These are phyloP conservation scores for Malurus splendens DNA, from an alignment of 2,797 vertebrate genomes.

Conservation along the genomic window DNA sequence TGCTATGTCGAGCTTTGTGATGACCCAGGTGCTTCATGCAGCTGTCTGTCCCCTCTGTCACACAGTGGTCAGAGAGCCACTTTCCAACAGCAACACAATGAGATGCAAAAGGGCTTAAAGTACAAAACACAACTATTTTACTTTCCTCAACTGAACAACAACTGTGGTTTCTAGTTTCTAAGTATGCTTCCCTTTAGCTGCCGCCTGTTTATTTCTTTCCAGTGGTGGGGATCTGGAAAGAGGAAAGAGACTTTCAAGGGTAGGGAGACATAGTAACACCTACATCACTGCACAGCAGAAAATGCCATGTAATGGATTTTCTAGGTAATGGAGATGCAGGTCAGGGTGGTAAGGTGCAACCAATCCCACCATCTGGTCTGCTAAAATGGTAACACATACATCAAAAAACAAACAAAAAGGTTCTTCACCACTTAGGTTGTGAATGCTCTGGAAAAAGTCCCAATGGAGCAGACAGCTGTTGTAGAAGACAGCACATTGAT, in stretches of 20 bases:
- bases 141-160: background rate
- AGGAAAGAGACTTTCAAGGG: background rate
- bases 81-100: background rate
- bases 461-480: background rate
- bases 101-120: background rate
- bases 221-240: background rate
- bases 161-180: background rate
- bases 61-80: background rate
- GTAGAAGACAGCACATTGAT: background rate
- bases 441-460: background rate
- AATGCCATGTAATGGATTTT: background rate
- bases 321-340: background rate
- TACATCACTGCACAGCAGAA: background rate
- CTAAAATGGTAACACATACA: background rate
- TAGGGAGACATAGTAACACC: background rate
- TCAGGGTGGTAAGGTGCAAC: background rate
- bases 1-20: background rate
- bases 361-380: background rate
- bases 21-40: background rate
- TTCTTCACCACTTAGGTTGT: background rate
- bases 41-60: background rate
- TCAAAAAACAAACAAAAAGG: background rate
- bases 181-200: background rate
- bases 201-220: background rate
- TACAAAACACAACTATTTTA: background rate